Evolutionary conservation across 1,140 invertebrate genomes (phyloP), one percentile per base, ranked within the genome.

Genomic region (Brachionus rotundiformis): DNA sequence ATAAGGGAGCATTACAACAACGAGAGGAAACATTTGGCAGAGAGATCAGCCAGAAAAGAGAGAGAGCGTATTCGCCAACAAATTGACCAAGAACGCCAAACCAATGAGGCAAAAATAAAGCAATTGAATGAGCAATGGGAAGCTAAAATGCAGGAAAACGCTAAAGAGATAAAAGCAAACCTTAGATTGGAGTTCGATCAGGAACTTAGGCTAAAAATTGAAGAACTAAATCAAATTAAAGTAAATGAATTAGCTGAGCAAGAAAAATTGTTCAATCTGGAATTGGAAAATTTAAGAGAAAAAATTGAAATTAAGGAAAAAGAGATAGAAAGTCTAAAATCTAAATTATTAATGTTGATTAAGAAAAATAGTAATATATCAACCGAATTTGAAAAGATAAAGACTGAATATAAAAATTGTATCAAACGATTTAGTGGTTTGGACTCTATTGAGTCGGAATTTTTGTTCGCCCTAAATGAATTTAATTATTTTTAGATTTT

Each of bases 391-490:
- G 39, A 41, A 8, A 44, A 41, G 25, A 25, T 73, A 23, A 73
- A 44, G 44, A 2, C 2, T 25, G 68, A 73, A 29, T 73, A 25
- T 29, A 39, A 73, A 44, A 73, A 73, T 47, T 73, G 36, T 73
- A 73, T 73, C 13, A 44, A 73, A 44, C 19, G 39, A 11, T 73
- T 73, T 25, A 25, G 16, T 6, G n/a, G 41, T 4, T 11, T 73
- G 13, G 27, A 73, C 13, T 8, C 36, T 2, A 44, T 41, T 11
- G 68, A 73, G 16, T 41, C 68, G 1, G 68, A 73, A 44, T 73
- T 73, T 73, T 73, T 73, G 68, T 73, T 44, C 44, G 16, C 63
- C 16, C 36, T 68, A 19, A 68, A 68, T 36, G 63, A 68, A 36
- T 68, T 68, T 36, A 68, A 54, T 54, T 7, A 54, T 19, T 54